These are phyloP conservation scores for Neogobius melanostomus DNA, from an alignment of 2,113 vertebrate species.

Conservation along the genomic window DNA sequence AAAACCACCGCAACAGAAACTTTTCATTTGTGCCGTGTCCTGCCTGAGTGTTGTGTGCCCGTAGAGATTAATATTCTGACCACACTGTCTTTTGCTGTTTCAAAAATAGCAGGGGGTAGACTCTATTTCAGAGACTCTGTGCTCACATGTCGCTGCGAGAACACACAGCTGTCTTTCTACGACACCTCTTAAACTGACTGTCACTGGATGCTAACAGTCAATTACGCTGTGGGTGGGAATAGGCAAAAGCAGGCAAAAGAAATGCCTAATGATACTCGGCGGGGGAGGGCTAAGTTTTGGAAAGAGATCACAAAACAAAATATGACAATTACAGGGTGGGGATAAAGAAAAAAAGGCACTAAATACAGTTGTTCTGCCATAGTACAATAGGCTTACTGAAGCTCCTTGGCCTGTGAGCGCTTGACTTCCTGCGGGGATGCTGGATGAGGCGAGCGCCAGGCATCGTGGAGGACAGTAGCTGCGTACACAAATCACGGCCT, in stretches of 20 bases:
- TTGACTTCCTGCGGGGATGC: constrained; percentile 37
- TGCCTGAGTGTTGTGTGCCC: constrained; percentile 48
- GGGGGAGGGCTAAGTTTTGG: constrained; percentile 4
- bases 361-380: constrained; percentile 22
- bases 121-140: constrained; percentile 55
- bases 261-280: constrained; percentile 12
- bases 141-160: constrained; percentile 55
- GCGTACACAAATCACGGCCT: constrained; percentile 46
- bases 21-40: constrained; percentile 57
- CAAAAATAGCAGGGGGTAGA: constrained; percentile 62
- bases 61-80: constrained; percentile 57
- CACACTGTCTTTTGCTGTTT: constrained; percentile 48
- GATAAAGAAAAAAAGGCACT: background rate
- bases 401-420: constrained; percentile 16
- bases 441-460: constrained; percentile 63
- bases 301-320: constrained; percentile 28
- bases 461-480: constrained; percentile 46
- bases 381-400: constrained; percentile 21
- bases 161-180: constrained; percentile 51
- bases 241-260: constrained; percentile 2
- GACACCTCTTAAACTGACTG: constrained; percentile 49
- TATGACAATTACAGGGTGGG: background rate
- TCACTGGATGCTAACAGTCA: constrained; percentile 53
- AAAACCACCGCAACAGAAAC: constrained; percentile 43
- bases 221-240: constrained; percentile 43